Evolutionary conservation across 1,140 invertebrate genomes (phyloP).

Genomic region (Teleopsis dalmanni): DNA sequence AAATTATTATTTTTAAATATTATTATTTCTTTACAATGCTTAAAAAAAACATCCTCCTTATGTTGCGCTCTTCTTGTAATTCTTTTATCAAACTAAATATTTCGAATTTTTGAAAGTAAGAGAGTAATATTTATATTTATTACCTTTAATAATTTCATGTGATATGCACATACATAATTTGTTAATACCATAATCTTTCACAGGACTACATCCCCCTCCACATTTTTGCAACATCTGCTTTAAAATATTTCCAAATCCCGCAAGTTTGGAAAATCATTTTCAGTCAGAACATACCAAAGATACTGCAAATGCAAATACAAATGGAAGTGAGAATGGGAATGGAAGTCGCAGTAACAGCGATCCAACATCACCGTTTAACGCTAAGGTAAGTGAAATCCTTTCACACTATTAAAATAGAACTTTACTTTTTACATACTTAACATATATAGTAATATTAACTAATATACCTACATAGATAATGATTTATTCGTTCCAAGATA

Average conservation of each 20-base stretch:
- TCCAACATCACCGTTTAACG: slow-evolving; percentile 19
- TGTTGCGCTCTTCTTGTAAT: no score
- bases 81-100: no score
- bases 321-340: background rate
- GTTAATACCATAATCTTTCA: slow-evolving; percentile 17
- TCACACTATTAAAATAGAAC: background rate
- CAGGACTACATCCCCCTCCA: slow-evolving; percentile 35
- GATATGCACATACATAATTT: no score
- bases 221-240: slow-evolving; percentile 93
- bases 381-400: slow-evolving; percentile 27
- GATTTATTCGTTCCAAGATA: no score
- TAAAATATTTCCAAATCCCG: slow-evolving; percentile 96
- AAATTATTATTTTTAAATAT: background rate
- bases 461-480: no score
- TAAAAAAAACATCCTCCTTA: background rate
- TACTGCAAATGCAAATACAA: slow-evolving; percentile 12
- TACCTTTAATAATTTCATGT: no score
- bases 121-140: no score
- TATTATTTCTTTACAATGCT: background rate
- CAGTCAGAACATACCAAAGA: slow-evolving; percentile 50
- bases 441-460: no score
- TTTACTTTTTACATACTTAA: no score
- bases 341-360: slow-evolving; percentile 11
- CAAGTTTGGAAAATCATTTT: slow-evolving; percentile 94
- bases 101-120: no score